Evolutionary conservation across 2,797 vertebrate genomes (phyloP).

Genomic region (Gymnodraco acuticeps): DNA sequence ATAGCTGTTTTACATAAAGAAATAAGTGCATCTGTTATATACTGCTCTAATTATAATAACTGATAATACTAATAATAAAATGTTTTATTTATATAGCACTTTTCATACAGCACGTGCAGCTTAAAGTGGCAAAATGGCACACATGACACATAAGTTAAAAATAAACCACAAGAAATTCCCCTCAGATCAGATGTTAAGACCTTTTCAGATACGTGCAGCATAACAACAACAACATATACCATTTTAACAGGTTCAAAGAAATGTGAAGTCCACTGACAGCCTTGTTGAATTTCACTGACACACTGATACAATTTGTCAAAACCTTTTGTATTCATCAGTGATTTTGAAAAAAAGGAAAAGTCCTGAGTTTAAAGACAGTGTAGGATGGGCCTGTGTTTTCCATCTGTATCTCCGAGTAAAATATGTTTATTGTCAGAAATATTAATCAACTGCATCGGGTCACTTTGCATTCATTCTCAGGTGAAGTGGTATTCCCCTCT

Average conservation of each 20-base stretch:
- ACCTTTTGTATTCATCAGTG: constrained; percentile 12
- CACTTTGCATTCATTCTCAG: neutral
- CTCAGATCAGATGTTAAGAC: too few relatives aligned
- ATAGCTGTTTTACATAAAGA: neutral
- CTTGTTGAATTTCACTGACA: constrained; percentile 26
- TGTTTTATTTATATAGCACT: too few relatives aligned
- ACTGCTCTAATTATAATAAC: constrained; percentile 17
- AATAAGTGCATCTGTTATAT: neutral
- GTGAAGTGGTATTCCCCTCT: neutral
- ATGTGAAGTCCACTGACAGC: neutral
- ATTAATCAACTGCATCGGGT: constrained; percentile 8
- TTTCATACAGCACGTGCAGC: too few relatives aligned
- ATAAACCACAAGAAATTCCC: too few relatives aligned
- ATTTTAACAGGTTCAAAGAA: too few relatives aligned
- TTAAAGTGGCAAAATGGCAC: too few relatives aligned
- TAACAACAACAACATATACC: too few relatives aligned
- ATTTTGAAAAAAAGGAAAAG: constrained; percentile 37
- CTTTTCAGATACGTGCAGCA: too few relatives aligned
- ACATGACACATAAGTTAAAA: too few relatives aligned
- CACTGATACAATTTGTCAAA: constrained; percentile 9
- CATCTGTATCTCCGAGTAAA: constrained; percentile 15
- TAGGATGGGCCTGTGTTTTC: constrained; percentile 14
- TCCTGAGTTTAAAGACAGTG: neutral
- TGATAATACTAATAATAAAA: neutral
- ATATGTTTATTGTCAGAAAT: constrained; percentile 2